A percentile compares a stretch with the other conserved stretches of the same genome.
phyloP scores from a whole-genome alignment of 2,888 invertebrate genomes.

The Psococerastis gibbosa region DNA sequence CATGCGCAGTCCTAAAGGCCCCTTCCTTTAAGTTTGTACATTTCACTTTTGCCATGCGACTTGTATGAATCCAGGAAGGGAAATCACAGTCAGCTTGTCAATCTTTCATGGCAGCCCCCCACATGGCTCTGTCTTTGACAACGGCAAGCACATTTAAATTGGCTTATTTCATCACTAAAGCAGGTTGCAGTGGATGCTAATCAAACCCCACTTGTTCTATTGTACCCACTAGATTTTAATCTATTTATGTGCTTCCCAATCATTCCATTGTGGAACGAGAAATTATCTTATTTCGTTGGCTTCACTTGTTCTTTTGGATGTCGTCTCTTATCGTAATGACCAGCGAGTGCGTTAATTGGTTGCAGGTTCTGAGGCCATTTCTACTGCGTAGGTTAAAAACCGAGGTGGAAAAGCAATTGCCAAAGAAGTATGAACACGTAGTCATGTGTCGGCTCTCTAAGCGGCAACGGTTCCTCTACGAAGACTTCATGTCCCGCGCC shows the following conservation, averaged over 20 bases:
- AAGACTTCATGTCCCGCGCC: conserved; percentile 96
- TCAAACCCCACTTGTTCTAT: too few species aligned
- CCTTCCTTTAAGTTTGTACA: conserved; percentile 5
- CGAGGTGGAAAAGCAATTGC: conserved; percentile 95
- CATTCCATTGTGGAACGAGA: not conserved
- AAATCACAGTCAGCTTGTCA: too few species aligned
- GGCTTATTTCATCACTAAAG: too few species aligned
- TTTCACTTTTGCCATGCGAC: not conserved
- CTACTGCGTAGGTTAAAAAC: conserved; percentile 76
- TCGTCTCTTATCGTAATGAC: too few species aligned
- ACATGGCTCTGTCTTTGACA: too few species aligned
- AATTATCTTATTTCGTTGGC: conserved; percentile 10
- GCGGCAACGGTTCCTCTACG: conserved; percentile 90
- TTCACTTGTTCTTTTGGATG: too few species aligned
- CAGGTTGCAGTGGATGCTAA: too few species aligned
- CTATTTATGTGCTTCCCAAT: conserved; percentile 9
- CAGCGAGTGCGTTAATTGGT: too few species aligned
- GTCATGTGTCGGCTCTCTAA: conserved; percentile 86
- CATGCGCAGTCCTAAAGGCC: too few species aligned
- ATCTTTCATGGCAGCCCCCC: too few species aligned
- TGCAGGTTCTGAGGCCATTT: conserved; percentile 77
- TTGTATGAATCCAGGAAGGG: conserved; percentile 7
- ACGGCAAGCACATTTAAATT: too few species aligned
- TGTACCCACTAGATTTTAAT: conserved; percentile 14
- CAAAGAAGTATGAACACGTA: conserved; percentile 90